Evolutionary conservation across 2,888 invertebrate genomes (phyloP).

Genomic region (Cancer borealis): DNA sequence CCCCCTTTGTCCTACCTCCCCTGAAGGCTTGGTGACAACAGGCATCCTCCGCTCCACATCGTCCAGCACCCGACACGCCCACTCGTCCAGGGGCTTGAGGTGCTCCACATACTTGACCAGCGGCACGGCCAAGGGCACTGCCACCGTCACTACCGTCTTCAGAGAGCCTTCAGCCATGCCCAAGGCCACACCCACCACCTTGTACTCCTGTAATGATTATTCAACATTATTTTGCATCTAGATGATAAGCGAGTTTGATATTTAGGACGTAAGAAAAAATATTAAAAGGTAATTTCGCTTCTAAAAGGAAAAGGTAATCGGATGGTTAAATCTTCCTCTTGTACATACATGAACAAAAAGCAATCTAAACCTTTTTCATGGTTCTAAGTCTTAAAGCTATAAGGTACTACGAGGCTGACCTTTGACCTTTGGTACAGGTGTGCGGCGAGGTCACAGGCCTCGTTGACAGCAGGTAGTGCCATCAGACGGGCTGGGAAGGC

Average conservation of each 20-base stretch:
- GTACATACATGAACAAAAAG: not conserved
- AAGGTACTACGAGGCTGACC: not conserved
- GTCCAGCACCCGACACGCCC: slow-evolving; percentile 49
- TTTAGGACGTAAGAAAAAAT: not conserved
- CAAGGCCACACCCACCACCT: slow-evolving; percentile 35
- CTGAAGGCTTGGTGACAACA: slow-evolving; percentile 5
- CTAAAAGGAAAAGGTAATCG: not conserved
- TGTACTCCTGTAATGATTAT: not conserved
- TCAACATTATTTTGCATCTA: not conserved
- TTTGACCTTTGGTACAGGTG: slow-evolving; percentile 39
- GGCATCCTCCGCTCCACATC: slow-evolving; percentile 20
- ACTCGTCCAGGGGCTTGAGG: slow-evolving; percentile 41
- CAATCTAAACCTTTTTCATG: not conserved
- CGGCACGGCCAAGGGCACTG: slow-evolving; percentile 13
- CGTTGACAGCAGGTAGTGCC: slow-evolving; percentile 35
- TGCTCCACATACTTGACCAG: not conserved
- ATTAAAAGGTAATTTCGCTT: not conserved
- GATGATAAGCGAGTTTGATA: not conserved
- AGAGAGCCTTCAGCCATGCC: not conserved
- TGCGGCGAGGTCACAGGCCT: not conserved
- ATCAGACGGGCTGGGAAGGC: slow-evolving; percentile 36
- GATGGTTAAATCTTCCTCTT: not conserved
- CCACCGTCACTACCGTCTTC: not conserved
- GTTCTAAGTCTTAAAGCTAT: not conserved
- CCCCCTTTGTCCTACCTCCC: not conserved